Base-by-base conservation (phyloP, 2,888 invertebrate species). In the Anthrax anthrax region DNA sequence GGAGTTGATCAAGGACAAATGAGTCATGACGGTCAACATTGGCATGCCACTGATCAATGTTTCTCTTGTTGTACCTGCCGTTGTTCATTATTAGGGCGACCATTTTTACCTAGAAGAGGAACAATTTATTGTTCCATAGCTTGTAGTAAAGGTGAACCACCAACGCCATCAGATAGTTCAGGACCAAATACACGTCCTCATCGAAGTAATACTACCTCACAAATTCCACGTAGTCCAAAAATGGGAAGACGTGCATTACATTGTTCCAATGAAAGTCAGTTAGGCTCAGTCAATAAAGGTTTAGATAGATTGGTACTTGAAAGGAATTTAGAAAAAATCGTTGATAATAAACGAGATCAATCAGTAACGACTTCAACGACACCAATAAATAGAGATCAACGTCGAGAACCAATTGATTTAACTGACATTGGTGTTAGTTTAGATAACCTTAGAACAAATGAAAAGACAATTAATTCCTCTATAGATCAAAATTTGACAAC, bases 1-100 rank as follows among this genome's bases (percentile, higher is more conserved):
- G 90, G 91, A 45, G 92, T 95, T 4, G 95, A 97, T 69, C 91
- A 95, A 68, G 95, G 88, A 49, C 95, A 95, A 72, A 96, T 97
- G 90, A 90, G 90, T 36, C 95, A 96, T 70, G 94, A 92, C 59
- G 90, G 90, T 8, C 94, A 94, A 65, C 94, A 94, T 70, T 95
- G 95, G 95, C 95, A 96, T 70, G 95, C 95, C 46, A 90, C 88
- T 2, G 91, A 91, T 61, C 75, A 79, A 50, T 95, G 95, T 69
- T 96, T 96, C 70, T 86, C 89, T 52, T 96, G 95, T 69, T 86
- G 88, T 63, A 88, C 89, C 9, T 96, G 95, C 65, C 64, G 65
- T 39, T 74, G 75, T 47, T 76, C 74, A 47, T 63, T 83, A 27
- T 71, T 90, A 43, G 94, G 94, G 2, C 75, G 91, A 41, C 94